A percentile compares a stretch with the other conserved stretches of the same genome.
Conservation (phyloP, 2,113 vertebrate species). For the Ursus arctos region DNA sequence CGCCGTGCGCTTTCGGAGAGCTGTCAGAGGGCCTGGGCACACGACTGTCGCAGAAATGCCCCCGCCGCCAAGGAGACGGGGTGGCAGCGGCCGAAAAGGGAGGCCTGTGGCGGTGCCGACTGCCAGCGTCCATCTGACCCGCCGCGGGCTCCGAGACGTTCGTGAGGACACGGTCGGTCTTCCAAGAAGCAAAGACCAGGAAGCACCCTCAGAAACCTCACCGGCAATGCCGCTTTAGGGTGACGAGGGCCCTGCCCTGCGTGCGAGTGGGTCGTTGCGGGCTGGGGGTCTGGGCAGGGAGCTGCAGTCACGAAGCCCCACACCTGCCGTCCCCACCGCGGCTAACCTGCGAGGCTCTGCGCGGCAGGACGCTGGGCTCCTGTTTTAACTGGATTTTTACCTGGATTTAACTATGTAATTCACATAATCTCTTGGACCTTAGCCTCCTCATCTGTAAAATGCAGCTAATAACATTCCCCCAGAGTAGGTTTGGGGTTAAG, state of each 20-base stretch:
- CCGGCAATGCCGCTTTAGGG: background rate
- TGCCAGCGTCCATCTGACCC: background rate
- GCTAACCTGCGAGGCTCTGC: background rate
- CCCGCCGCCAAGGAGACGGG: too few relatives aligned
- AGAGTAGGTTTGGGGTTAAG: background rate
- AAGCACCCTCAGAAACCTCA: background rate
- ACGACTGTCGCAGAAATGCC: fast-evolving
- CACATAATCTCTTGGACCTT: background rate
- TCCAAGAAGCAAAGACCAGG: background rate
- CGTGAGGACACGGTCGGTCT: background rate
- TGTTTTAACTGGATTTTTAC: background rate
- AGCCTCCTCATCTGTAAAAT: background rate
- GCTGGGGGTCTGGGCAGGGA: fast-evolving
- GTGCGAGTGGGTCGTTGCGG: fast-evolving
- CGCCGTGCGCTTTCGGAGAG: fast-evolving
- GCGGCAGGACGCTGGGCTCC: fast-evolving
- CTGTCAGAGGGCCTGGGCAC: background rate
- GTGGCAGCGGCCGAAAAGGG: background rate
- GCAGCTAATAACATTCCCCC: background rate
- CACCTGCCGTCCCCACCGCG: background rate
- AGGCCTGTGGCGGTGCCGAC: background rate
- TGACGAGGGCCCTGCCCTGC: background rate
- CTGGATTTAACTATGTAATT: background rate
- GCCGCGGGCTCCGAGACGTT: too few relatives aligned
- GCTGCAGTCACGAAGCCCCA: background rate